Evolutionary conservation across 2,797 vertebrate species (phyloP).

Genomic region (Pteropus rufus): DNA sequence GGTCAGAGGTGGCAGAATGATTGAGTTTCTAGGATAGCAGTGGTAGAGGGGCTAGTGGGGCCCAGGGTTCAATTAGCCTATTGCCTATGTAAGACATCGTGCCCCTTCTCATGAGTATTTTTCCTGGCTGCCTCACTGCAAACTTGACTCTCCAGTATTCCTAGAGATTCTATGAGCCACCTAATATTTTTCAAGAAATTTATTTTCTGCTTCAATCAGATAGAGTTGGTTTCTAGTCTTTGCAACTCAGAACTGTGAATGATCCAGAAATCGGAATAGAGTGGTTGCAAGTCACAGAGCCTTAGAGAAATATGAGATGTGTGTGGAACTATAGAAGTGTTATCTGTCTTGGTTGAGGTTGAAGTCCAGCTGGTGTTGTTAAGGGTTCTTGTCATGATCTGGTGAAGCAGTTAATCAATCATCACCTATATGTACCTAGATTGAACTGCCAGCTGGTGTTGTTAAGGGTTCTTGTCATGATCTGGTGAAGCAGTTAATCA

Average conservation of each 20-base stretch:
- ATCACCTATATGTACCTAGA: neutral
- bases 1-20: neutral
- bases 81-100: neutral
- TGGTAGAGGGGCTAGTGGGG: neutral
- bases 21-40: neutral
- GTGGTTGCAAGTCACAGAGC: neutral
- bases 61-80: neutral
- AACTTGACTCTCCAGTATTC: neutral
- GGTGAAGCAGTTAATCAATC: conserved; percentile 34
- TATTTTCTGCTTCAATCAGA: neutral
- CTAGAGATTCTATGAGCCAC: neutral
- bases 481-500: conserved; percentile 39
- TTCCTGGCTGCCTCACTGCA: neutral
- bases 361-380: neutral
- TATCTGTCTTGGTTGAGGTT: neutral
- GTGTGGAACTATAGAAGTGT: neutral
- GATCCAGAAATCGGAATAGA: neutral
- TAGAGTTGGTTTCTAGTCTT: neutral
- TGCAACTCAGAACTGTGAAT: neutral
- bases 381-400: neutral
- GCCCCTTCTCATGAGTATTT: neutral
- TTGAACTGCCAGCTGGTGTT: neutral
- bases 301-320: neutral
- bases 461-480: neutral
- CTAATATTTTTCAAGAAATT: neutral